Percentiles rank a stretch among this genome's conserved stretches.
Evolutionary conservation across 1,140 invertebrate genomes (phyloP).

Genomic region (Saccostrea glomerata): DNA sequence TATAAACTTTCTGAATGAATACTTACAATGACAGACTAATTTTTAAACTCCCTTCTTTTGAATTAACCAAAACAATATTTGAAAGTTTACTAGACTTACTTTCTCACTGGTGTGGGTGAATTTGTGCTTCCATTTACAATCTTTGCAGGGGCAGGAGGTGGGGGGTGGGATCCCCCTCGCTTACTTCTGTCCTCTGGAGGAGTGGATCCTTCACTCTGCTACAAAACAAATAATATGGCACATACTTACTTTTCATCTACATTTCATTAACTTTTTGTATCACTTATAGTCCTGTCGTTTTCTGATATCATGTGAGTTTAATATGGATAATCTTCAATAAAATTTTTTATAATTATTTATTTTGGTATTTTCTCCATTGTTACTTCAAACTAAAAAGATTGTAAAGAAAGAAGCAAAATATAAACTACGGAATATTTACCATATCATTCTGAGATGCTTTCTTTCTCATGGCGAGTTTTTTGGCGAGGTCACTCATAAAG

Average conservation of each 20-base stretch:
- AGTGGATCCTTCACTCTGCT: background rate
- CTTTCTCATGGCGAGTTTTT: slow-evolving; percentile 90
- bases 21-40: background rate
- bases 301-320: too few relatives aligned
- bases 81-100: background rate
- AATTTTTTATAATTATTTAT: too few relatives aligned
- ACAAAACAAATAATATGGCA: background rate
- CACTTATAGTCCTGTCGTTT: too few relatives aligned
- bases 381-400: too few relatives aligned
- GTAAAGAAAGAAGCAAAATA: background rate
- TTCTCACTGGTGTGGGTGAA: slow-evolving; percentile 10
- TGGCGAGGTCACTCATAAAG: slow-evolving; percentile 98
- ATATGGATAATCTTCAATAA: too few relatives aligned
- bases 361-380: too few relatives aligned
- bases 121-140: slow-evolving; percentile 5
- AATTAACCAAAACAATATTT: background rate
- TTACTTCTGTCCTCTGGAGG: slow-evolving; percentile 16
- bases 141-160: background rate
- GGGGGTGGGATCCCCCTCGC: slow-evolving; percentile 9
- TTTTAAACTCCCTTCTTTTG: background rate
- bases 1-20: background rate
- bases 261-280: too few relatives aligned
- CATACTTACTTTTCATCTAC: too few relatives aligned
- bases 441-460: slow-evolving; percentile 79
- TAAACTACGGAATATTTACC: slow-evolving; percentile 17